These are phyloP conservation scores for Pseudomyrmex concolor DNA, from an alignment of 1,140 invertebrate genomes.

Conservation along the genomic window DNA sequence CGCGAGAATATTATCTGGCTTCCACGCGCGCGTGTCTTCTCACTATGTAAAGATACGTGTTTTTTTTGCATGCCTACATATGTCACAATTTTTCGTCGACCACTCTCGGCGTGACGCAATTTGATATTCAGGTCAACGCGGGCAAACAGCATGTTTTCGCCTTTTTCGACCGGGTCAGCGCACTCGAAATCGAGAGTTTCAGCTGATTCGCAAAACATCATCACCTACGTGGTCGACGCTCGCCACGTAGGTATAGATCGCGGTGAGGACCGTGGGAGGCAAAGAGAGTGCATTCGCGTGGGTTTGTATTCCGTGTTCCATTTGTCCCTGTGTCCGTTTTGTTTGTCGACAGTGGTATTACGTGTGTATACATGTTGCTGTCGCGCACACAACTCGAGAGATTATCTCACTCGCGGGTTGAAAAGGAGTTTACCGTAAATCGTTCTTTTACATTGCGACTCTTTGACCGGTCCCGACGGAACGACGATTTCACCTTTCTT, in stretches of 20 bases:
- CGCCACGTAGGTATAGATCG: slow-evolving; percentile 41
- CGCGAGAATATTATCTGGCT: slow-evolving; percentile 39
- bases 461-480: slow-evolving; percentile 15
- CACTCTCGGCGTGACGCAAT: not conserved
- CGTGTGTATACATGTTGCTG: slow-evolving; percentile 45
- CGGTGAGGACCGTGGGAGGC: slow-evolving; percentile 72
- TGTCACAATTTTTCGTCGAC: too few relatives aligned
- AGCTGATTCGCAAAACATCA: slow-evolving; percentile 47
- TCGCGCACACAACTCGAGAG: slow-evolving; percentile 26
- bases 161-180: not conserved
- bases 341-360: slow-evolving; percentile 68
- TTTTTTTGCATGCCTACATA: too few relatives aligned
- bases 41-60: not conserved
- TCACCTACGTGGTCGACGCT: slow-evolving; percentile 39
- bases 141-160: not conserved
- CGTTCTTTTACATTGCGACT: slow-evolving; percentile 35
- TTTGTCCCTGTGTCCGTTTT: slow-evolving; percentile 74
- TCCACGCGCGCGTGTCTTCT: slow-evolving; percentile 8
- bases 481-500: slow-evolving; percentile 31
- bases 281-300: slow-evolving; percentile 71
- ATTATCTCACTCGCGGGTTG: slow-evolving; percentile 61
- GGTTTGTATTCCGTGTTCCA: slow-evolving; percentile 72
- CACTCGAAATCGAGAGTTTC: slow-evolving; percentile 17
- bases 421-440: slow-evolving; percentile 67
- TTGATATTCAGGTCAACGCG: not conserved